Percentiles rank a stretch among this genome's conserved stretches.
phyloP scores from a whole-genome alignment of 2,113 vertebrate genomes.

The Lynx canadensis region DNA sequence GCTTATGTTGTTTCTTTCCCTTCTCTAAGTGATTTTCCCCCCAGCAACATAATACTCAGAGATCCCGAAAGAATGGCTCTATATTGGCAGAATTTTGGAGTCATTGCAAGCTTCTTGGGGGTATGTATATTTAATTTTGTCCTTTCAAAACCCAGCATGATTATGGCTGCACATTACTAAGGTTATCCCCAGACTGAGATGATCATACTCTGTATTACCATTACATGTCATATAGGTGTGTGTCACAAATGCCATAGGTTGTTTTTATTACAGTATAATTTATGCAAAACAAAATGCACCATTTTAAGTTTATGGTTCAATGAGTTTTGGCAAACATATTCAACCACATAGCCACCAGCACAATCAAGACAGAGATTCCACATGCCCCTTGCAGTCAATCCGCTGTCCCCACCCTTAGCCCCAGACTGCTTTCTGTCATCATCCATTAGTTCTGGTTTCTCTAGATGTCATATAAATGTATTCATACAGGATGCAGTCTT shows the following conservation, averaged over 20 bases:
- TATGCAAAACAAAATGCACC: background rate
- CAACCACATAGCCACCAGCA: background rate
- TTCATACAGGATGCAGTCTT: background rate
- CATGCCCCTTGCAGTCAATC: background rate
- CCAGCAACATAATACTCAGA: background rate
- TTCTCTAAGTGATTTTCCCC: background rate
- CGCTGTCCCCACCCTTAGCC: background rate
- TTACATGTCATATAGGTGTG: background rate
- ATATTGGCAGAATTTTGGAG: background rate
- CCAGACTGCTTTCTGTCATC: background rate
- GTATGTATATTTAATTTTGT: background rate
- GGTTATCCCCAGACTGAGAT: background rate
- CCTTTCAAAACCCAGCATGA: background rate
- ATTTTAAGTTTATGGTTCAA: background rate
- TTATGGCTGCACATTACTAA: background rate
- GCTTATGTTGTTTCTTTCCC: background rate
- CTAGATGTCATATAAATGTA: background rate
- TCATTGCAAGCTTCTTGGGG: background rate
- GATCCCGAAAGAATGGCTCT: background rate
- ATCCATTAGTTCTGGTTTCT: background rate
- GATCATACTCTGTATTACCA: background rate
- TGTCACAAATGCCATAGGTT: background rate
- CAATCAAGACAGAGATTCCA: background rate
- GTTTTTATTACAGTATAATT: slow-evolving; percentile 22
- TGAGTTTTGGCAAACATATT: background rate